Percentiles rank a stretch among this genome's conserved stretches.
phyloP scores from a whole-genome alignment of 2,113 vertebrate genomes.

The Syngnathus typhle region DNA sequence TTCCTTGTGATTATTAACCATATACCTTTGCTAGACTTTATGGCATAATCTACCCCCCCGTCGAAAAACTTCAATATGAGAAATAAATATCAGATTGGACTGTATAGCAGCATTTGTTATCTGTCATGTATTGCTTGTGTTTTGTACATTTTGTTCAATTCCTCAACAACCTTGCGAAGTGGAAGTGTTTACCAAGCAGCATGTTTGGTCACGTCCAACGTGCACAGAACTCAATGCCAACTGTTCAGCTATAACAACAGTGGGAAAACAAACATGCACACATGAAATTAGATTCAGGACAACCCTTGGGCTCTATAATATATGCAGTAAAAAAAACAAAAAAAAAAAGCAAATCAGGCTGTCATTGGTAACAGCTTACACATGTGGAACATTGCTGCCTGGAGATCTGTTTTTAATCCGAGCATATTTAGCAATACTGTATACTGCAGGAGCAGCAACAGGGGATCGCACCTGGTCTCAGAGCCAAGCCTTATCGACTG shows the following conservation, averaged over 20 bases:
- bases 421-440: slow-evolving; percentile 43
- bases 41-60: not conserved
- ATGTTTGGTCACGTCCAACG: slow-evolving; percentile 50
- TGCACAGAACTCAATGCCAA: slow-evolving; percentile 22
- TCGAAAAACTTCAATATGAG: slow-evolving; percentile 3
- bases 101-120: slow-evolving; percentile 33
- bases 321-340: slow-evolving; percentile 34
- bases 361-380: slow-evolving; percentile 57
- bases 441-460: slow-evolving; percentile 40
- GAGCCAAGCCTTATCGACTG: slow-evolving; percentile 37
- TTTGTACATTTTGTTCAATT: slow-evolving; percentile 38
- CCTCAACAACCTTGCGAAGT: slow-evolving; percentile 26
- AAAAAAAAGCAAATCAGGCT: slow-evolving; percentile 43
- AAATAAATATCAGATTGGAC: slow-evolving; percentile 35
- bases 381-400: slow-evolving; percentile 45
- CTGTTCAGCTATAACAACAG: slow-evolving; percentile 10
- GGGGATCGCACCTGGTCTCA: slow-evolving; percentile 40
- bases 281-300: slow-evolving; percentile 25
- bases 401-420: slow-evolving; percentile 57
- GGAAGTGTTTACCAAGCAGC: slow-evolving; percentile 38
- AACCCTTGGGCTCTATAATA: slow-evolving; percentile 37
- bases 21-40: slow-evolving; percentile 2
- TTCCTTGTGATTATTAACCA: not conserved
- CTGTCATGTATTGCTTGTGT: slow-evolving; percentile 25
- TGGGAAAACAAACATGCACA: slow-evolving; percentile 2